Evolutionary conservation across 2,113 vertebrate species (phyloP).

Genomic region (Vulpes vulpes): DNA sequence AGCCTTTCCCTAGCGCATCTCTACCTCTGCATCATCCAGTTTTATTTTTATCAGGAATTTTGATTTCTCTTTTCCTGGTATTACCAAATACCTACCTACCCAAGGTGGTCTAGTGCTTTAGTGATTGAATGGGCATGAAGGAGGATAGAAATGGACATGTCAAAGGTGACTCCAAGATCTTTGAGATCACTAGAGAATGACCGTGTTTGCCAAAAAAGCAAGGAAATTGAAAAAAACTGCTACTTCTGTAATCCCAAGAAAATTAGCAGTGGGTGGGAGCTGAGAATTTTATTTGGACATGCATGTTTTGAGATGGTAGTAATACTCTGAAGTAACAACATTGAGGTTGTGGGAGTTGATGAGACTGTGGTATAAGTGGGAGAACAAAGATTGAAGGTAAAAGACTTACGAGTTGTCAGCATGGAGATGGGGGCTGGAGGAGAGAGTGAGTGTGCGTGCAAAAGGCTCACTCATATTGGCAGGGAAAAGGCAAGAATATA

Average conservation of each 20-base stretch:
- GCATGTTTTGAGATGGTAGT: neutral
- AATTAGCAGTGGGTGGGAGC: neutral
- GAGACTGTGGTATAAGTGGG: neutral
- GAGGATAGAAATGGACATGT: neutral
- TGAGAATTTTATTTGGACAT: neutral
- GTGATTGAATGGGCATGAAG: neutral
- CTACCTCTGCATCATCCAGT: neutral
- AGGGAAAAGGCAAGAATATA: neutral
- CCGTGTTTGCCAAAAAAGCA: neutral
- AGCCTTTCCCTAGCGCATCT: neutral
- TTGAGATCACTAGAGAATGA: neutral
- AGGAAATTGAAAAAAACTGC: neutral
- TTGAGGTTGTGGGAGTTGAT: neutral
- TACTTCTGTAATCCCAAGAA: neutral
- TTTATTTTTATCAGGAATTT: neutral
- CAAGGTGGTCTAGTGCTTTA: neutral
- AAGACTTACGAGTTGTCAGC: neutral
- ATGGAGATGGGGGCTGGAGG: no score
- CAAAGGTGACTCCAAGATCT: neutral
- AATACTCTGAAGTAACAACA: neutral
- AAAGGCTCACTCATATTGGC: neutral
- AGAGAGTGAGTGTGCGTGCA: neutral
- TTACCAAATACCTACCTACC: neutral
- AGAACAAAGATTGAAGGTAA: neutral
- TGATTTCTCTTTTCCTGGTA: neutral